Conservation (phyloP, 2,113 vertebrate genomes). For the Trematomus loennbergii region DNA sequence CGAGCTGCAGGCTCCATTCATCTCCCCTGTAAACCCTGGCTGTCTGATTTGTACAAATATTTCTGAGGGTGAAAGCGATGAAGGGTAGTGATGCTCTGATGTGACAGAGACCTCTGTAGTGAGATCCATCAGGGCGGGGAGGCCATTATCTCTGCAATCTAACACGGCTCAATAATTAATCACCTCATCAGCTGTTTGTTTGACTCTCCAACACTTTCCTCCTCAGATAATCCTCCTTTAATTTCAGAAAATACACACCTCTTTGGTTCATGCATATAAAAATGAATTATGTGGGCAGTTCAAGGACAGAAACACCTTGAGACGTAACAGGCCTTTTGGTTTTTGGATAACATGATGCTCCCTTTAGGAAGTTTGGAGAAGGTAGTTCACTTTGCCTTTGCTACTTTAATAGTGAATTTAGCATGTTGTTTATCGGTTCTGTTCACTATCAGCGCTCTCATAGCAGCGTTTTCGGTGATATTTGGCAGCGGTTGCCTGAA, state of each 20-base stretch:
- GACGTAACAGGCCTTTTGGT: constrained; percentile 12
- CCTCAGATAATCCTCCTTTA: constrained; percentile 72
- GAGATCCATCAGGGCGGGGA: constrained; percentile 72
- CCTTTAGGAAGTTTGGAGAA: neutral
- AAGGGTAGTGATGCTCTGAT: constrained; percentile 57
- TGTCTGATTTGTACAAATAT: constrained; percentile 78
- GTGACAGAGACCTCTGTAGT: constrained; percentile 68
- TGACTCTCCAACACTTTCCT: constrained; percentile 72
- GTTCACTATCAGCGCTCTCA: too few relatives aligned
- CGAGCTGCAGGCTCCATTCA: constrained; percentile 57
- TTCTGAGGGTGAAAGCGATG: constrained; percentile 76
- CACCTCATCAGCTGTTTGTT: constrained; percentile 78
- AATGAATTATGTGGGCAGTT: constrained; percentile 48
- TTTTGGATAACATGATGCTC: neutral
- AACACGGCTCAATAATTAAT: constrained; percentile 81
- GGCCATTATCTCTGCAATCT: constrained; percentile 79
- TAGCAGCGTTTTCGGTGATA: too few relatives aligned
- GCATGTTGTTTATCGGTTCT: too few relatives aligned
- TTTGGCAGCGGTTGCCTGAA: too few relatives aligned
- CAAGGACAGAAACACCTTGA: constrained; percentile 69
- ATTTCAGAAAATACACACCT: constrained; percentile 60
- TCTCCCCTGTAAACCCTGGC: constrained; percentile 49
- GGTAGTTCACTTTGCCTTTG: too few relatives aligned
- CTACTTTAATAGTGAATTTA: too few relatives aligned
- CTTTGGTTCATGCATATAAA: constrained; percentile 65